Base-by-base conservation (phyloP, 2,113 vertebrate genomes). In the Hemiprocne comata region DNA sequence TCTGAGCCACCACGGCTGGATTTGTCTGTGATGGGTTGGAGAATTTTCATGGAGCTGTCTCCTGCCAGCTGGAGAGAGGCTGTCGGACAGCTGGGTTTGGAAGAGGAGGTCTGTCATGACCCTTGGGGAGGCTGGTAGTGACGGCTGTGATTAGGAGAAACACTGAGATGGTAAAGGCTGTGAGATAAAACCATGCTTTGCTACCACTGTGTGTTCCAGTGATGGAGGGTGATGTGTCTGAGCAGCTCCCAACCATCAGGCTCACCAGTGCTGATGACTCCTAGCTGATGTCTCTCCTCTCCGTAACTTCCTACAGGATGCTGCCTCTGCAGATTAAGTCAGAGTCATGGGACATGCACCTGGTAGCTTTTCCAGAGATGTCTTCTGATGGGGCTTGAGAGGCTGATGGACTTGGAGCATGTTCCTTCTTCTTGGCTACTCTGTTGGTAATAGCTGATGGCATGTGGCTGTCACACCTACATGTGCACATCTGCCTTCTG, bases 151-250 rank as follows among this genome's bases (percentile, higher is more conserved):
- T 17, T 24, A 34, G 61, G 61, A 54, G n/a, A 72, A 33, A 17
- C 26, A 13, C 53, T 8, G 48, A 40, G 11, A 26, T 0, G 4
- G 14, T 2, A 55, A 36, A 54, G 33, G 42, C n/a, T 36, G 53
- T 13, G 11, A 25, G 7, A 16, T 4, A 10, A 31, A 46, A 36
- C n/a, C 21, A 9, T 2, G 3, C 75, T 71, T 58, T 70, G 76
- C 50, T 36, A 1, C 16, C 5, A 21, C 73, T 64, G 53, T 1
- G 0, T 2, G 4, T 42, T 9, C 36, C 34, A 6, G n/a, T 3
- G 65, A 7, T 6, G 58, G 50, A 53, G 36, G 19, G 31, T 20
- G 61, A 67, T 70, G 1, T 7, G 17, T 20, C 50, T 60, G 77
- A 54, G 72, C 87, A 87, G 50, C 26, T n/a, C 29, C 71, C 28